Evolutionary conservation across 2,888 invertebrate species (phyloP).

Genomic region (Macrosoma leucophasiata): DNA sequence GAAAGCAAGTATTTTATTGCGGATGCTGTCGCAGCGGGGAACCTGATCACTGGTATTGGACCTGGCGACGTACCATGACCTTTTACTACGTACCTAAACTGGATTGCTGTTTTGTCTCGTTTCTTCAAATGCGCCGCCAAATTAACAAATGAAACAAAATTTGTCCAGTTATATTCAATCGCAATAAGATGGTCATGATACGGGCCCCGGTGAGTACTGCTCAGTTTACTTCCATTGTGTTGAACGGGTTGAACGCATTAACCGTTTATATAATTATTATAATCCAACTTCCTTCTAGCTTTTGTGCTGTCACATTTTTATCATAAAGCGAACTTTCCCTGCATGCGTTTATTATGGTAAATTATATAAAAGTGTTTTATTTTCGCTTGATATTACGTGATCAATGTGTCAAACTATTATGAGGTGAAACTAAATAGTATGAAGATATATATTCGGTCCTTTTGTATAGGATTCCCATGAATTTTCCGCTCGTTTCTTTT

Average conservation of each 20-base stretch:
- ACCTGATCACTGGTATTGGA: too few relatives aligned
- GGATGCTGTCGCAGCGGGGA: conserved; percentile 16
- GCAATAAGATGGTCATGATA: too few relatives aligned
- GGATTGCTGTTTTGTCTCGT: too few relatives aligned
- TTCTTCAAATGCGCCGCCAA: too few relatives aligned
- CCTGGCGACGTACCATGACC: too few relatives aligned
- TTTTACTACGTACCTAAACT: too few relatives aligned
- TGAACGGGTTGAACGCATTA: conserved; percentile 28
- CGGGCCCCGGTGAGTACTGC: too few relatives aligned
- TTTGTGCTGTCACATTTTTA: conserved; percentile 16
- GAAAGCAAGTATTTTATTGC: conserved; percentile 7
- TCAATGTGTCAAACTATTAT: conserved; percentile 15
- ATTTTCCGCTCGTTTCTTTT: conserved; percentile 1
- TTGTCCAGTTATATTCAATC: too few relatives aligned
- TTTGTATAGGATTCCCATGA: conserved; percentile 11
- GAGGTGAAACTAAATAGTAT: conserved; percentile 18
- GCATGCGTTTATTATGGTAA: conserved; percentile 18
- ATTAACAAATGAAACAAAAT: too few relatives aligned
- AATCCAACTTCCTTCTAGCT: conserved; percentile 17
- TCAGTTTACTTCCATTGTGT: conserved; percentile 21
- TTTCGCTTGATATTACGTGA: conserved; percentile 10
- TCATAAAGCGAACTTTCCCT: conserved; percentile 23
- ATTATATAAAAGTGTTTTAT: conserved; percentile 17
- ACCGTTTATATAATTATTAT: conserved; percentile 27
- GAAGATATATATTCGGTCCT: conserved; percentile 3